These are phyloP conservation scores for Oegoconia quadripuncta DNA, from an alignment of 2,888 invertebrate genomes.

Conservation along the genomic window DNA sequence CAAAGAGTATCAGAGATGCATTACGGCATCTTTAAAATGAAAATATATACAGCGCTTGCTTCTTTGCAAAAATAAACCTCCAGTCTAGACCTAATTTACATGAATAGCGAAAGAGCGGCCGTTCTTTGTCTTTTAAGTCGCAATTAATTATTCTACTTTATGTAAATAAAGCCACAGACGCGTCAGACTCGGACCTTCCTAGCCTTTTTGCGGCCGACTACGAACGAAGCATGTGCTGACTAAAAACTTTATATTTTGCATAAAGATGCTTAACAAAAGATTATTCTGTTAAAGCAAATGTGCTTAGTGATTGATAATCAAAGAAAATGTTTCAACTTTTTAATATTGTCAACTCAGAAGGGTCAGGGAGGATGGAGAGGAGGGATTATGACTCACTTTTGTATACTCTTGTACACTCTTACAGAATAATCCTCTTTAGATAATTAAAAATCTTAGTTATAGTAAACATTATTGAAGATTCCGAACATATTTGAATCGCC, in stretches of 20 bases:
- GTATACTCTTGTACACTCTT: no score
- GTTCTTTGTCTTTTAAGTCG: conserved; percentile 71
- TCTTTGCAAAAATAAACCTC: conserved; percentile 43
- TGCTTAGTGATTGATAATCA: no score
- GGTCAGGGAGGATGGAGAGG: no score
- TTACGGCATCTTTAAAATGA: conserved; percentile 5
- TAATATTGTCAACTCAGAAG: no score
- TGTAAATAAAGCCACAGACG: conserved; percentile 59
- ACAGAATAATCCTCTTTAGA: no score
- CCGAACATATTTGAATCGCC: no score
- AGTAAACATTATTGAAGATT: no score
- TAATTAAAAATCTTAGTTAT: no score
- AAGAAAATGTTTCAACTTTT: no score
- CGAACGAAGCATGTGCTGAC: conserved; percentile 32
- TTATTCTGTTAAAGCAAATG: conserved; percentile 11
- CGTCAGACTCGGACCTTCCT: conserved; percentile 42
- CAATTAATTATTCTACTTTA: conserved; percentile 75
- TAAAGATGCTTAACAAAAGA: conserved; percentile 39
- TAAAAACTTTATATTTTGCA: conserved; percentile 45
- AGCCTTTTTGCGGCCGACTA: conserved; percentile 43
- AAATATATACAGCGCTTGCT: conserved; percentile 18
- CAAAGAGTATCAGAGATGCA: conserved; percentile 5
- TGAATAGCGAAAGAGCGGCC: conserved; percentile 56
- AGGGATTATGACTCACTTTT: no score
- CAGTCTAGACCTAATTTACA: conserved; percentile 65